Base-by-base conservation (phyloP, 92 coral and sea anemone species). In the Zoanthus gigantus region DNA sequence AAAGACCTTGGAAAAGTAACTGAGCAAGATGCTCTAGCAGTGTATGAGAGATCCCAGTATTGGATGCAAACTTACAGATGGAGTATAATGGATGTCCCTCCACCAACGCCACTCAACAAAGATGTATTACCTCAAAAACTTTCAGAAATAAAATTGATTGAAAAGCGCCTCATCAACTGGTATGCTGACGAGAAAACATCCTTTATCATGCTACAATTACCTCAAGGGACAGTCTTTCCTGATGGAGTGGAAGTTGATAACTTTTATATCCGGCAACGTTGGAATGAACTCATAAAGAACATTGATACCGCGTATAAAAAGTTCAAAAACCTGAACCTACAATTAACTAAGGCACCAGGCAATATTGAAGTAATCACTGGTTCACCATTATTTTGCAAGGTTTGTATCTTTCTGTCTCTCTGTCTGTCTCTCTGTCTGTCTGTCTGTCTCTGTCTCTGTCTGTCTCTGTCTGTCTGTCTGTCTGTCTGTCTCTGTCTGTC, bases 11-110 rank as follows among this genome's bases (percentile, higher is more conserved):
- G 12, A 5, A 52, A 60, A 17, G 68, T 77, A 8, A 56, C 68
- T 28, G 82, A 77, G 46, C 8, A 56, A 4, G 69, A 77, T 31
- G 82, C 29, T 5, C 45, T 77, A 8, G 68, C 48, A 0, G 6
- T 54, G 48, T 56, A 77, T 17, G 5, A 5, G 15, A 77, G 82
- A 77, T 29, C 46, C 28, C 14, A 68, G 17, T 74, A 66, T 56
- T 93, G 94, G 94, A 93, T 86, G 34, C 94, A 88, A 16, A 74
- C 93, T 0, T 93, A 93, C 77, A 71, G 82, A 47, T 93, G 96
- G 96, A 89, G 91, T 61, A 82, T 76, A 17, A 44, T 44, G 15
- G 15, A 71, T n/a, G 14, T 57, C 29, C 88, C 91, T 14, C n/a
- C 76, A 0, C 75, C 60, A 14, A 81, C 93, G 6, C 0, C 68